Conservation (phyloP, 2,113 vertebrate genomes). For the Galeopterus variegatus region DNA sequence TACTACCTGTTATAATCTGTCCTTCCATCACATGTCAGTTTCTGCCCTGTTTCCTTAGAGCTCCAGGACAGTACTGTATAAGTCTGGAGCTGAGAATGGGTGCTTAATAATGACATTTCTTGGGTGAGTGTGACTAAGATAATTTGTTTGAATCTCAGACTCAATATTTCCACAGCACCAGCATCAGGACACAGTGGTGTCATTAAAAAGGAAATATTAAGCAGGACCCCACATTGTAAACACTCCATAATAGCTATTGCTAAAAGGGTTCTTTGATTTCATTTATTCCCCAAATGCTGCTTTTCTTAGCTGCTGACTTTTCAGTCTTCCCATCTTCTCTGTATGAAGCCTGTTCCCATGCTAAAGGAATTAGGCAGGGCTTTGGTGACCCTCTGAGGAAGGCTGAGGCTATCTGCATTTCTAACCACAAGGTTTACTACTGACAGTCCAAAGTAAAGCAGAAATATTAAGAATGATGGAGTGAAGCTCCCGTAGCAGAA, state of each 20-base stretch:
- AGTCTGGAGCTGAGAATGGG: neutral
- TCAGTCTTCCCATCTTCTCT: neutral
- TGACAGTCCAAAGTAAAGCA: slow-evolving; percentile 62
- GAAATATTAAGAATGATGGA: slow-evolving; percentile 52
- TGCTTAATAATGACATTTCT: neutral
- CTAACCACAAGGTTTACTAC: slow-evolving; percentile 67
- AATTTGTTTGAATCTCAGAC: neutral
- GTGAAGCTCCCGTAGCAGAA: slow-evolving; percentile 29
- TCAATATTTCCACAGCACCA: neutral
- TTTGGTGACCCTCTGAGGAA: neutral
- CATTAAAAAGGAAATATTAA: neutral
- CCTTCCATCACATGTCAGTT: neutral
- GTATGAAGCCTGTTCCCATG: neutral
- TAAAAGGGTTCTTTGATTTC: neutral
- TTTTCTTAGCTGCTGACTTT: neutral
- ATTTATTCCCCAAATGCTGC: neutral
- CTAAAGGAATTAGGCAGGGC: neutral
- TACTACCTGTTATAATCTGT: no score
- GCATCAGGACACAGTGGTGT: neutral
- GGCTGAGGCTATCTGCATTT: slow-evolving; percentile 54
- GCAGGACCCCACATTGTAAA: neutral
- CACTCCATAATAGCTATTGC: accelerated
- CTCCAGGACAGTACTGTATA: no score
- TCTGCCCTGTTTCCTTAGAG: neutral
- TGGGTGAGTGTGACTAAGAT: neutral